Evolutionary conservation across 2,113 vertebrate genomes (phyloP), one percentile per base, ranked within the genome.

Genomic region (Caranx ignobilis): DNA sequence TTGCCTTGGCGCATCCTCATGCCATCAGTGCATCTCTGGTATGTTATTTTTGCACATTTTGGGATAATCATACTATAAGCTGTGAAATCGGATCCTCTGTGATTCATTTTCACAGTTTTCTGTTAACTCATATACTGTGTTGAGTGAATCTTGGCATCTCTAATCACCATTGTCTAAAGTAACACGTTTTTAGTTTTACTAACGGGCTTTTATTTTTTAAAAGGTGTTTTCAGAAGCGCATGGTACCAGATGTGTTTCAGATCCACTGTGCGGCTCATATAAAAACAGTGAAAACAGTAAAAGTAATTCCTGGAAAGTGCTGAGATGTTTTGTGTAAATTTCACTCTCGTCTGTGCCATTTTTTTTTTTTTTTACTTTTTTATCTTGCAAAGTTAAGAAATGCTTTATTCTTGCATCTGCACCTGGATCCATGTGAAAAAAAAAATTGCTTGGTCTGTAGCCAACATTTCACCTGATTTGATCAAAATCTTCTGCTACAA

Each of bases 91-190:
- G 5, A 48, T 74, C 45, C 18, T 41, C 52, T 43, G 26, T 5
- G 9, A 56, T 31, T 72, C 15, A 31, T 32, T 11, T 35, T n/a
- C n/a, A n/a, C 64, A 55, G 47, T 31, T 26, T 18, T 34, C 47
- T 10, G 16, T 31, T 60, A 15, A 57, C 50, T 57, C 26, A 71
- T 47, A 71, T 31, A 7, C n/a, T 12, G 39, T 19, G 56, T 11
- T 50, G 62, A 78, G 32, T 69, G 48, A 35, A 37, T 32, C n/a
- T 26, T 61, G 74, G 62, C 39, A 32, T 67, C 45, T n/a, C 5
- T 31, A 54, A 6, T 11, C 21, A 9, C 34, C 15, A 47, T 54
- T 48, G 48, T 62, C 35, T 34, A 64, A 54, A 21, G 50, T 52
- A 47, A 26, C 34, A 35, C n/a, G 26, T 55, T 75, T 48, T 56